These are phyloP conservation scores for Turnix velox DNA, from an alignment of 2,113 vertebrate genomes.

Conservation along the genomic window DNA sequence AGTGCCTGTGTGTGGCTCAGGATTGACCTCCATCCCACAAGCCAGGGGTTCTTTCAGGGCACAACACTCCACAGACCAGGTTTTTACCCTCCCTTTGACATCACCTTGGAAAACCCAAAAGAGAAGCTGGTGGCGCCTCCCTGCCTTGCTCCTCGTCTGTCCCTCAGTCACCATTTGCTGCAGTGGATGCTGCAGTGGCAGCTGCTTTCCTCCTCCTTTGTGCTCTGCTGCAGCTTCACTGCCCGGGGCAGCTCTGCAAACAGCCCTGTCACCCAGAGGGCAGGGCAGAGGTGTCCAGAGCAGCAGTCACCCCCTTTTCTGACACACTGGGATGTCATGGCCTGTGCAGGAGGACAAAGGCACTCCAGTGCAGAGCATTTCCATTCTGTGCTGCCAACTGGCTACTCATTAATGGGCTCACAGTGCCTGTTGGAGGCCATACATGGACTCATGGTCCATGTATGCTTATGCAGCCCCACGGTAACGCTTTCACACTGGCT, in stretches of 20 bases:
- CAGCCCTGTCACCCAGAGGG: fast-evolving
- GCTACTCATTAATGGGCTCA: background rate
- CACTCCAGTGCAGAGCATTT: fast-evolving
- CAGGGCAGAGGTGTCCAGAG: fast-evolving
- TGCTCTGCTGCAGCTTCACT: fast-evolving
- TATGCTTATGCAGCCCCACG: fast-evolving
- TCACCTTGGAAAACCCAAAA: background rate
- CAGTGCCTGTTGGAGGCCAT: background rate
- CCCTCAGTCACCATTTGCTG: fast-evolving
- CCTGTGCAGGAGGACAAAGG: background rate
- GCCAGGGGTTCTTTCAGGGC: background rate
- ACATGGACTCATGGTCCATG: background rate
- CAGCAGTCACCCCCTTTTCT: background rate
- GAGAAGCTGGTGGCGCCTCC: fast-evolving
- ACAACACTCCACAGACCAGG: background rate
- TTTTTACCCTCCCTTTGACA: background rate
- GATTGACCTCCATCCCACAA: fast-evolving
- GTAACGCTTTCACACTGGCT: background rate
- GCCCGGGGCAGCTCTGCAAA: background rate
- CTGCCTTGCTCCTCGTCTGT: background rate
- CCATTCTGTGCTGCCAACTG: background rate
- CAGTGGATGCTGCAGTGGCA: background rate
- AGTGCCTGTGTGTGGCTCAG: background rate
- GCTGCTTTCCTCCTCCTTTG: background rate
- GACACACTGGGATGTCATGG: fast-evolving